phyloP scores from a whole-genome alignment of 2,797 vertebrate genomes.

The Odontamblyopus lacepedii region DNA sequence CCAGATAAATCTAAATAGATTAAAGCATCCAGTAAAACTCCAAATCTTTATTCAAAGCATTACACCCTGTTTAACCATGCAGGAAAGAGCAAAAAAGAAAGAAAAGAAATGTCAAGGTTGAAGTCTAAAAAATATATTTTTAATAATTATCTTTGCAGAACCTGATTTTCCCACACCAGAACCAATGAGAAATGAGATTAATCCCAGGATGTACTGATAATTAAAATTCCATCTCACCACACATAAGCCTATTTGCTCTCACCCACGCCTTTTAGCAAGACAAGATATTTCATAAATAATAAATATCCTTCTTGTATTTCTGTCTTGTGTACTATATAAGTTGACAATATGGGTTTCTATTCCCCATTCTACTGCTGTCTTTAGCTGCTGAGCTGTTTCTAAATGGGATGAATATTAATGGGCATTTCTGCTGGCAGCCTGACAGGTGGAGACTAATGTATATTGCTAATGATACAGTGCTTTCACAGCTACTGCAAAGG shows the following conservation, averaged over 20 bases:
- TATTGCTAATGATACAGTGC: conserved; percentile 66
- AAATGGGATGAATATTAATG: conserved; percentile 59
- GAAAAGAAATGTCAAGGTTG: no score
- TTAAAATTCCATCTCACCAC: conserved; percentile 55
- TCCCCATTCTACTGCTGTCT: conserved; percentile 32
- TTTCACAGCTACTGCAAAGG: conserved; percentile 56
- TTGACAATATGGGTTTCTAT: conserved; percentile 33
- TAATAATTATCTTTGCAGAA: background rate
- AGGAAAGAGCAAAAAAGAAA: background rate
- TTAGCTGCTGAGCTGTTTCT: conserved; percentile 40
- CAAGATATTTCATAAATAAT: conserved; percentile 6
- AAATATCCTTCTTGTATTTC: background rate
- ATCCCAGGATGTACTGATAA: conserved; percentile 46
- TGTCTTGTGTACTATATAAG: conserved; percentile 7
- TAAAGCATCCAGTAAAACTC: background rate
- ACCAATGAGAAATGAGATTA: conserved; percentile 47
- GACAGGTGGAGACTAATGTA: conserved; percentile 56
- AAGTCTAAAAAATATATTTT: background rate
- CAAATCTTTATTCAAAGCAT: conserved; percentile 1
- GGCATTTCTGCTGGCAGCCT: conserved; percentile 50
- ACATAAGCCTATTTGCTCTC: conserved; percentile 45
- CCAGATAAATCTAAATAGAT: no score
- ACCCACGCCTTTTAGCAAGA: conserved; percentile 31
- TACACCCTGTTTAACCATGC: background rate
- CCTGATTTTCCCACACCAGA: conserved; percentile 10